Conservation (phyloP, 2,888 invertebrate species). For the Cataglyphis livida region DNA sequence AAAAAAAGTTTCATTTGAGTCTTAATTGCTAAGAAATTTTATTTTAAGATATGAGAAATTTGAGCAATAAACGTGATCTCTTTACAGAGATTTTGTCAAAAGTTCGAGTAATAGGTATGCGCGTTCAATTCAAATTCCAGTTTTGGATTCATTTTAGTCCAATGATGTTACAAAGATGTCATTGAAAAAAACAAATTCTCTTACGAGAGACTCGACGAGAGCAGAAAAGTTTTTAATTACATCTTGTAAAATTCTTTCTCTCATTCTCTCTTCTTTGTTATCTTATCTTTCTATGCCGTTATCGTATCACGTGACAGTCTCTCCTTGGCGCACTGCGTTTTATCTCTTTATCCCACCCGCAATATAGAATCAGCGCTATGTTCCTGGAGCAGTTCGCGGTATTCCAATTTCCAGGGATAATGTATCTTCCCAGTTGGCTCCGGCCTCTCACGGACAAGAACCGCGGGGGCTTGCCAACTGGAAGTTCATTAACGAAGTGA, state of each 20-base stretch:
- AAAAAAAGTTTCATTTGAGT: neutral
- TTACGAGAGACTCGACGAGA: neutral
- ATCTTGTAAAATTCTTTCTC: neutral
- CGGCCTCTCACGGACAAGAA: constrained; percentile 67
- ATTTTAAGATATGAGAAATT: neutral
- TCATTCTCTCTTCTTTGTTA: neutral
- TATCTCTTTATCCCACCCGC: constrained; percentile 64
- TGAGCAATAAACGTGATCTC: neutral
- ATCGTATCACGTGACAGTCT: constrained; percentile 4
- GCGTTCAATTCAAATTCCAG: neutral
- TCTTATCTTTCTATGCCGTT: constrained; percentile 2
- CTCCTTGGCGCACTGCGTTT: constrained; percentile 57
- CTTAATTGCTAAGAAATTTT: neutral
- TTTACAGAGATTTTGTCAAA: neutral
- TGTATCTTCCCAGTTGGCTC: constrained; percentile 80
- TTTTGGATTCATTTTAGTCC: neutral
- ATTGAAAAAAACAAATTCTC: neutral
- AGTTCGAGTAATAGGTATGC: neutral
- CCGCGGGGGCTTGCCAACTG: constrained; percentile 77
- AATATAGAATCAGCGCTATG: constrained; percentile 62
- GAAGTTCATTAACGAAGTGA: constrained; percentile 82
- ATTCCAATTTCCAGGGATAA: constrained; percentile 79
- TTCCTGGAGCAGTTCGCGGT: constrained; percentile 64
- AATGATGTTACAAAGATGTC: neutral
- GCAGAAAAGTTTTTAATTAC: neutral